phyloP scores from a whole-genome alignment of 2,113 vertebrate genomes.

The Chiloscyllium plagiosum region DNA sequence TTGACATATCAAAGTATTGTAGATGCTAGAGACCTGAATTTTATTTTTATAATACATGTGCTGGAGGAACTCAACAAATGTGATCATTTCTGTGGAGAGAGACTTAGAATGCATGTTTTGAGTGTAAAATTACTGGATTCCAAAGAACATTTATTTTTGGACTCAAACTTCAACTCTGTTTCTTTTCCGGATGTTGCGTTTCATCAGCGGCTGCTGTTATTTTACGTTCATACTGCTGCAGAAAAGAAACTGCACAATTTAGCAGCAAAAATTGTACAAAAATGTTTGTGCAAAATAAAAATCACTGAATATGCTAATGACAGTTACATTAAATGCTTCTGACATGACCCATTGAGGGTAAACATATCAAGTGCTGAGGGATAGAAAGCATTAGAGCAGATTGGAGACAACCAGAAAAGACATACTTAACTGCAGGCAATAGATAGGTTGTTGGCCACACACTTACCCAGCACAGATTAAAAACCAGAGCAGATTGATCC shows the following conservation, averaged over 20 bases:
- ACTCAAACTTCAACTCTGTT: no score
- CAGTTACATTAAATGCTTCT: background rate
- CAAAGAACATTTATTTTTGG: no score
- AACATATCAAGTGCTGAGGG: background rate
- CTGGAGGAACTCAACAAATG: no score
- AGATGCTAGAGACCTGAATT: no score
- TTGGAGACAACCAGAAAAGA: background rate
- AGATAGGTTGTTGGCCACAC: background rate
- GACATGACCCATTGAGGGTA: background rate
- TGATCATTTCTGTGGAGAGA: no score
- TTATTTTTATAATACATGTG: no score
- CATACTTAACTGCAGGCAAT: background rate
- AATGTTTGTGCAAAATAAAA: background rate
- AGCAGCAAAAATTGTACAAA: background rate
- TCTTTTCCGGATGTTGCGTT: no score
- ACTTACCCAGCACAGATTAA: background rate
- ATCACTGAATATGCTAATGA: background rate
- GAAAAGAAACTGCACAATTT: background rate
- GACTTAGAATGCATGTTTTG: no score
- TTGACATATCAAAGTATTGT: no score
- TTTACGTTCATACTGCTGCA: background rate
- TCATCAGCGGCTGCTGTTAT: background rate
- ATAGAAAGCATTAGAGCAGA: background rate
- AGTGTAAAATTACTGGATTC: no score
- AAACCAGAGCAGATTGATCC: slow-evolving; percentile 27